These are phyloP conservation scores for Idaea dimidiata DNA, from an alignment of 2,888 invertebrate species.

Conservation along the genomic window DNA sequence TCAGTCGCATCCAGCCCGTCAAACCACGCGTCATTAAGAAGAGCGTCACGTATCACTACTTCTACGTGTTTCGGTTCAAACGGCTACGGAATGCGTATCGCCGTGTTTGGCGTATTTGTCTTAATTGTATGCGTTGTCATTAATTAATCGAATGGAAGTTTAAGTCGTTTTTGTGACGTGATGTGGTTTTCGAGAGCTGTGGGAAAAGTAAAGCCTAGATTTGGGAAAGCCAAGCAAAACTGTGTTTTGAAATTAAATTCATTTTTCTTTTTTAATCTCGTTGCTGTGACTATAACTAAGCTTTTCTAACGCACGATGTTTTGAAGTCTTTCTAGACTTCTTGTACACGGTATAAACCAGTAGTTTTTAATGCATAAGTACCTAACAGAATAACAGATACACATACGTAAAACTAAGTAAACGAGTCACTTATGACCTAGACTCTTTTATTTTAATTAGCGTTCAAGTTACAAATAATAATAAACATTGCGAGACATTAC, in stretches of 20 bases:
- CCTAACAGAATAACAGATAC: too few relatives aligned
- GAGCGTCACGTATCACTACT: conserved; percentile 40
- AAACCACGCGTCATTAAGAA: not conserved
- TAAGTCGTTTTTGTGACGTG: not conserved
- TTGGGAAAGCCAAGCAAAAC: not conserved
- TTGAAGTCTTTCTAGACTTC: too few relatives aligned
- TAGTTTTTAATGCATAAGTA: too few relatives aligned
- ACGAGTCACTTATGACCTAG: too few relatives aligned
- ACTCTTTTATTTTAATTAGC: too few relatives aligned
- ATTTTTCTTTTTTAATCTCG: too few relatives aligned
- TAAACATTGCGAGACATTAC: too few relatives aligned
- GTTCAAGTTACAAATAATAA: too few relatives aligned
- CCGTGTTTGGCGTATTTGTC: conserved; percentile 56
- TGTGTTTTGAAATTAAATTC: not conserved
- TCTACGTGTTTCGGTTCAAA: not conserved
- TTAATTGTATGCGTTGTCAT: not conserved
- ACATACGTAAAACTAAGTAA: too few relatives aligned
- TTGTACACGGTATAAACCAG: too few relatives aligned
- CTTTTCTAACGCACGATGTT: too few relatives aligned
- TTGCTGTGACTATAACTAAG: too few relatives aligned
- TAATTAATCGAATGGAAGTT: not conserved
- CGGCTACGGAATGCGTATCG: conserved; percentile 41
- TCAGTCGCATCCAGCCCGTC: not conserved
- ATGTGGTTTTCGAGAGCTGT: not conserved
- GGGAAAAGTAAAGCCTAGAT: not conserved